Evolutionary conservation across 2,797 vertebrate species (phyloP).

Genomic region (Linurgus olivaceus): DNA sequence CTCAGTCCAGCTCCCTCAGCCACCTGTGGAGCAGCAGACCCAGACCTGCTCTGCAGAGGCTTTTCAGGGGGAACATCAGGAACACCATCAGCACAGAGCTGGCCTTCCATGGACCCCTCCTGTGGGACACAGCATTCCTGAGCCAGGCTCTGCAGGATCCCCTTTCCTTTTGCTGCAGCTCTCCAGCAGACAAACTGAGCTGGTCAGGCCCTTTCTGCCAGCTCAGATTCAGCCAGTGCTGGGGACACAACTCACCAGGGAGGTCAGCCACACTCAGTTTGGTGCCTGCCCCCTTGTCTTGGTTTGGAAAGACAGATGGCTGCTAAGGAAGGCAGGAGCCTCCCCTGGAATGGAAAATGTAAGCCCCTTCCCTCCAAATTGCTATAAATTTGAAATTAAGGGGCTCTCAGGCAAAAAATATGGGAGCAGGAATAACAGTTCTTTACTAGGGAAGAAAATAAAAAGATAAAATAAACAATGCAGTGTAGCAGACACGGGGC

Average conservation of each 20-base stretch:
- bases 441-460: no score
- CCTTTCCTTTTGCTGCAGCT: neutral
- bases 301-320: neutral
- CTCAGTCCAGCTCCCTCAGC: neutral
- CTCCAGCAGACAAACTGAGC: neutral
- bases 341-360: neutral
- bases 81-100: neutral
- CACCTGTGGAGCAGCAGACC: neutral
- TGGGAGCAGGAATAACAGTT: no score
- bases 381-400: neutral
- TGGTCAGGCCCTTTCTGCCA: neutral
- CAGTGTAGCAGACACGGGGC: no score
- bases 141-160: neutral
- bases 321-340: neutral
- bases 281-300: neutral
- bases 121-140: neutral
- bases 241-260: neutral
- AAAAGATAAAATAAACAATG: no score
- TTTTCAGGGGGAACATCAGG: neutral
- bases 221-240: neutral
- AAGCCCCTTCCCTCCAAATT: neutral
- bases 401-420: no score
- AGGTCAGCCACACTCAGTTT: neutral
- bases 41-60: neutral
- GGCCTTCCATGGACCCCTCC: neutral